Base-by-base conservation (phyloP, 2,888 invertebrate genomes). In the Sphinx pinastri region DNA sequence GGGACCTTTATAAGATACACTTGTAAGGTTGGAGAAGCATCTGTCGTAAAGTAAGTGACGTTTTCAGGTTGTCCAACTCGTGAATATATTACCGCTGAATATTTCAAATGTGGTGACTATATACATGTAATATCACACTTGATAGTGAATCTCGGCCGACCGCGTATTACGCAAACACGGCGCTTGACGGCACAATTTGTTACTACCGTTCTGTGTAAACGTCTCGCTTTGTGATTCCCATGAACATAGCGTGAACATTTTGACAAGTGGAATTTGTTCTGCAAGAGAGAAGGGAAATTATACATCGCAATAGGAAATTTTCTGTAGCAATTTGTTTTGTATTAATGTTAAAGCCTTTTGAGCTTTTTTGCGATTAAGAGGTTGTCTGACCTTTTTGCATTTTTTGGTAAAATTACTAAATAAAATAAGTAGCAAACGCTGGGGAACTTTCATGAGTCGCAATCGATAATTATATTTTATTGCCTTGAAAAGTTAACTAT, bases 201-300 rank as follows among this genome's bases (percentile, higher is more conserved):
- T 91, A 85, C 84, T 84, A 78, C 84, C 83, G 88, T 90, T 92
- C 92, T 91, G 91, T 90, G 91, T 90, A 87, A 88, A 84, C 86
- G 88, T 86, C 87, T 84, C 90, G 89, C 91, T 90, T 91, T 91
- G 91, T 91, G 90, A 91, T 88, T 88, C 85, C 82, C 83, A 84
- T 83, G 84, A 86, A 88, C 88, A 84, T 85, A 87, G 88, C 89
- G 90, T 88, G 88, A 91, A 91, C 88, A 88, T 91, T 92, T 92
- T 91, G 91, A 92, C 91, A 90, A 88, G 86, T 87, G 86, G 87
- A 88, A 91, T 90, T 91, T 90, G 89, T 91, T 90, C 86, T 84
- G 84, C 82, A 85, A 86, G 84, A 83, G 83, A 82, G 83, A 83
- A 83, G 81, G 78, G 76, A 80, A 82, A 86, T 78, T 80, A 79